Percentiles rank a stretch among this genome's conserved stretches.
Conservation (phyloP, 2,888 invertebrate species). For the Acanthosoma haemorrhoidale region DNA sequence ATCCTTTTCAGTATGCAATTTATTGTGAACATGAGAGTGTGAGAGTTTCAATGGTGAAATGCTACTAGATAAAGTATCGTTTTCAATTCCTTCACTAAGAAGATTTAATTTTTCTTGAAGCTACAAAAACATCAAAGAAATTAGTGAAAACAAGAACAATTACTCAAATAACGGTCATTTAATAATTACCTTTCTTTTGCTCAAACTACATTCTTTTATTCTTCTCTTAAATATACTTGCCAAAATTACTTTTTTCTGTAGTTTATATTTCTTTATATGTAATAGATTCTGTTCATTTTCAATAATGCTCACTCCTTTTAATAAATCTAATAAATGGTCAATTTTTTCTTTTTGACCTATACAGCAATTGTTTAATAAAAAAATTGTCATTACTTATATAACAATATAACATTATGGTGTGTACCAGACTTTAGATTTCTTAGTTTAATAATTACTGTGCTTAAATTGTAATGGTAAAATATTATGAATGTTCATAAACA, state of each 20-base stretch:
- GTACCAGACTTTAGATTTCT: too few species aligned
- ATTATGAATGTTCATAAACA: too few species aligned
- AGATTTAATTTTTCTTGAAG: neutral
- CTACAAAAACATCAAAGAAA: neutral
- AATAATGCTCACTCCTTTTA: neutral
- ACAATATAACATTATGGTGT: too few species aligned
- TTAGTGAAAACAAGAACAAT: neutral
- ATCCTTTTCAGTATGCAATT: neutral
- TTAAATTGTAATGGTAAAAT: too few species aligned
- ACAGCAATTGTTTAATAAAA: neutral
- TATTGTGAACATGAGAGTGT: neutral
- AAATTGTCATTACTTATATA: neutral
- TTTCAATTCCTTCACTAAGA: neutral
- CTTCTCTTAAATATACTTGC: neutral
- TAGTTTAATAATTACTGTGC: too few species aligned
- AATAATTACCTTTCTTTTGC: neutral
- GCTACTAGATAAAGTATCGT: neutral
- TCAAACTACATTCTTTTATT: neutral
- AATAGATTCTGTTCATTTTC: neutral
- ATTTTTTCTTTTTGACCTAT: slow-evolving; percentile 2
- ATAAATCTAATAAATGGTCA: neutral
- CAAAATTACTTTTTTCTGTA: neutral
- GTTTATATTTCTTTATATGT: neutral
- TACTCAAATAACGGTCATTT: neutral
- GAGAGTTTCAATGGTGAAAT: neutral